Evolutionary conservation across 2,113 vertebrate species (phyloP).

Genomic region (Corynorhinus townsendii): DNA sequence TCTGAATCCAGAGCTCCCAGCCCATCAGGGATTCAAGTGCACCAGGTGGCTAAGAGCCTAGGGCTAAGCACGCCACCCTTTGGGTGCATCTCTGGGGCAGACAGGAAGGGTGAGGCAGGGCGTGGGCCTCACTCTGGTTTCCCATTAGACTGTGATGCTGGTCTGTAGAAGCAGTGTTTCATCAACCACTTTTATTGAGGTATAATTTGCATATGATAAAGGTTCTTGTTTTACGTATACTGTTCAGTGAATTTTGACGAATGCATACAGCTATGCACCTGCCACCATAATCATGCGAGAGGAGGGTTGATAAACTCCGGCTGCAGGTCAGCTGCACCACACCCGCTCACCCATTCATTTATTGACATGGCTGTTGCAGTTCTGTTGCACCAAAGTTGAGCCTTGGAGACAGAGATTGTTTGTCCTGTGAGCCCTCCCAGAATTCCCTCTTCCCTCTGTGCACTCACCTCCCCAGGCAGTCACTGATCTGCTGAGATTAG

Average conservation of each 20-base stretch:
- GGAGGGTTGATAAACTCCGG: fast-evolving
- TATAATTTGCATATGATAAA: background rate
- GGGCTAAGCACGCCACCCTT: background rate
- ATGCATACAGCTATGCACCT: fast-evolving
- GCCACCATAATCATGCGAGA: fast-evolving
- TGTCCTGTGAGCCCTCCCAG: background rate
- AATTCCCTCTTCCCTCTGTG: background rate
- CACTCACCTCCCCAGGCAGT: background rate
- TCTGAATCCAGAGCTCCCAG: background rate
- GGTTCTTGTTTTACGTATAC: background rate
- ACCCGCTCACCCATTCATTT: background rate
- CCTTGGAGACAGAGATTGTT: background rate
- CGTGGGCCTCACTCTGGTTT: background rate
- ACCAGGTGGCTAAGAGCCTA: background rate
- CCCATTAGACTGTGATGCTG: background rate
- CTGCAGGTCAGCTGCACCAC: no score
- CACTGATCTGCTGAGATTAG: background rate
- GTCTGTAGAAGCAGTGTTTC: background rate
- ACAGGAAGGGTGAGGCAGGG: background rate
- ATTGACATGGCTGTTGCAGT: fast-evolving
- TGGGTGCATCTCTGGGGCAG: no score
- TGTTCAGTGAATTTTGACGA: background rate
- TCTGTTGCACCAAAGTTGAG: no score
- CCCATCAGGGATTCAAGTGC: background rate
- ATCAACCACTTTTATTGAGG: background rate